Evolutionary conservation across 2,888 invertebrate species (phyloP), one percentile per base, ranked within the genome.

Genomic region (Brachypalpus laphriformis): DNA sequence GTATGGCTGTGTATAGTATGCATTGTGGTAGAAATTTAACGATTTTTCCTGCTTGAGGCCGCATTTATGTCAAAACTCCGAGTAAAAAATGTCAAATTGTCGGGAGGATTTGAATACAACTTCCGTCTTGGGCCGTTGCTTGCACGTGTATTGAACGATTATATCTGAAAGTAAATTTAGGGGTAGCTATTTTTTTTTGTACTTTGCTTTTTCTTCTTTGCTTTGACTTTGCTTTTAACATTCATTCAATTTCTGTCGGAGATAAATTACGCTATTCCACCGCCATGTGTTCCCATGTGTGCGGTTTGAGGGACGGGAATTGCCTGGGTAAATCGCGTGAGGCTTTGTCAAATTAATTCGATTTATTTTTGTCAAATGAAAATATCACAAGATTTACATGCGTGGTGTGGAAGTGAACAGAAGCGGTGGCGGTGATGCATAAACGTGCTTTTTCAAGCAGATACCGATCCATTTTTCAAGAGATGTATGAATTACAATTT

Each of bases 121-220:
- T 76, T 20, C 16, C 28, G 57, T 68, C 31, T 59, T 61, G 42
- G 59, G 20, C 37, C 42, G 59, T 61, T 61, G 61, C 34, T 16
- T 45, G 68, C 68, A 61, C 76, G 76, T 77, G 76, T 70, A 77
- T 77, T 5, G 51, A 61, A 42, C 77, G 68, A 77, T 68, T 54
- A 68, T 45, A 28, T 54, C 56, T 28, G 42, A 45, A 42, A 68
- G 42, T 56, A 56, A 42, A 42, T 16, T 28, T 25, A 14, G n/a
- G 16, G 51, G 51, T 20, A n/a, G 7, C 11, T 40, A 6, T 40
- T 40, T 4, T 65, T 45, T 11, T 45, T 31, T 31, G 28, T 14
- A 11, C 18, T 51, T 68, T 42, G 11, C 9, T 18, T 45, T 28
- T 14, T 14, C 7, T 14, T 42, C 11, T n/a, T 16, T 40, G 6